Evolutionary conservation across 2,797 vertebrate species (phyloP).

Genomic region (Lithobates sylvaticus): DNA sequence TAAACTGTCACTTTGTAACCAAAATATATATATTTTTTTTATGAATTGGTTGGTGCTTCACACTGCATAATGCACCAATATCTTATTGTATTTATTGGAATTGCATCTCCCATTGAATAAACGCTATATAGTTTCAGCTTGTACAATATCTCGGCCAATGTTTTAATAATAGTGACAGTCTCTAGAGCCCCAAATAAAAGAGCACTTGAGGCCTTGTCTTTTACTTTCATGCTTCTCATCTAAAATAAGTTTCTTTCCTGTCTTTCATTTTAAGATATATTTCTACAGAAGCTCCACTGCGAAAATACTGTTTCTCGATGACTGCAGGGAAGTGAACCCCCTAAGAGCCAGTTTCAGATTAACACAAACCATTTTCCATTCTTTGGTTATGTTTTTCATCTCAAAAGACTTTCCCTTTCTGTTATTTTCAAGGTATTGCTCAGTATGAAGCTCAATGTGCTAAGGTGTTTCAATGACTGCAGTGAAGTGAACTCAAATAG

Average conservation of each 20-base stretch:
- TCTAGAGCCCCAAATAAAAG: conserved; percentile 54
- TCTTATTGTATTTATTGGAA: neutral
- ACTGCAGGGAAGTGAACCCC: conserved; percentile 80
- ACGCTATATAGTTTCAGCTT: conserved; percentile 11
- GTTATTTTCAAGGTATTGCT: conserved; percentile 78
- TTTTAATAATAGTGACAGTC: conserved; percentile 46
- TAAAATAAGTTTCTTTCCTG: conserved; percentile 72
- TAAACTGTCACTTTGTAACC: neutral
- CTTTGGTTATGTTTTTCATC: conserved; percentile 83
- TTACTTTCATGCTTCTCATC: conserved; percentile 81
- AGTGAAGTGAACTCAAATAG: conserved; percentile 79
- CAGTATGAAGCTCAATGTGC: conserved; percentile 78
- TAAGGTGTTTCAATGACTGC: conserved; percentile 78
- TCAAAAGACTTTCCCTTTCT: conserved; percentile 80
- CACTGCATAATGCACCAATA: neutral
- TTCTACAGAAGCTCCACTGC: conserved; percentile 80
- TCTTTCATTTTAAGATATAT: conserved; percentile 78
- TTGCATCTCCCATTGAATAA: neutral
- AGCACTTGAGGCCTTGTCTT: conserved; percentile 74
- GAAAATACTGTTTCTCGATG: conserved; percentile 79
- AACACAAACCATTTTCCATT: conserved; percentile 81
- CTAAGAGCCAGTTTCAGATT: conserved; percentile 79
- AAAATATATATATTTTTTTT: neutral
- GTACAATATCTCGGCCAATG: conserved; percentile 25
- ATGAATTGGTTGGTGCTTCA: neutral